Base-by-base conservation (phyloP, 2,113 vertebrate genomes). In the Corapipo altera region DNA sequence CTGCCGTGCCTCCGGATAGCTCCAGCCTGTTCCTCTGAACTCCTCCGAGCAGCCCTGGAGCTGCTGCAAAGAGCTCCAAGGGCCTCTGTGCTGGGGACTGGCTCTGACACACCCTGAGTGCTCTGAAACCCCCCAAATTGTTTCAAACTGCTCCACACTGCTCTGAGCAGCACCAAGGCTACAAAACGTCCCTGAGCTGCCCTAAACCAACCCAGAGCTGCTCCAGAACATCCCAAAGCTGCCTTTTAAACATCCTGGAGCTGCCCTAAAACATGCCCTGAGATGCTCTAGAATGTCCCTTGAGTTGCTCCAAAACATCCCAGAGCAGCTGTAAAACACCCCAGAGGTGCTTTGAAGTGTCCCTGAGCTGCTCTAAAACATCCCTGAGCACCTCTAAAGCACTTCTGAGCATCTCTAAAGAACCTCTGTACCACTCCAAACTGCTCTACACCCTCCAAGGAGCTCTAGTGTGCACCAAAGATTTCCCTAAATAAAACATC, bases 1-100 rank as follows among this genome's bases (percentile, higher is more conserved):
- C 75, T 0, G 3, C 8, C 15, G 49, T 13, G 54, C 52, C 75
- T 91, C 48, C 0, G 6, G n/a, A 57, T 27, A 17, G 14, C 62
- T 88, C 75, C 84, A n/a, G 33, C 11, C 58, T 70, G 3, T 14
- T 51, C 61, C 58, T 76, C 88, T 65, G 39, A 85, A 39, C 61
- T 41, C 35, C 30, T 82, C 18, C 1, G 6, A 86, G 92, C 80
- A 66, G 69, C 84, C 72, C 66, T 26, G 66, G 62, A 81, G 90
- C 80, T 69, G 67, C 87, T 27, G 67, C 58, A 30, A 8, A 51
- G 43, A 46, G 72, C 81, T 61, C 51, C 0, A 6, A 32, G 75
- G 10, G 24, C 33, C 12, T 46, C 73, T 27, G 73, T 37, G 71
- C 55, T 70, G 90, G 41, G n/a, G 61, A 28, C 22, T 26, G 32